phyloP scores from a whole-genome alignment of 2,888 invertebrate species.

The Ornithoptera alexandrae region DNA sequence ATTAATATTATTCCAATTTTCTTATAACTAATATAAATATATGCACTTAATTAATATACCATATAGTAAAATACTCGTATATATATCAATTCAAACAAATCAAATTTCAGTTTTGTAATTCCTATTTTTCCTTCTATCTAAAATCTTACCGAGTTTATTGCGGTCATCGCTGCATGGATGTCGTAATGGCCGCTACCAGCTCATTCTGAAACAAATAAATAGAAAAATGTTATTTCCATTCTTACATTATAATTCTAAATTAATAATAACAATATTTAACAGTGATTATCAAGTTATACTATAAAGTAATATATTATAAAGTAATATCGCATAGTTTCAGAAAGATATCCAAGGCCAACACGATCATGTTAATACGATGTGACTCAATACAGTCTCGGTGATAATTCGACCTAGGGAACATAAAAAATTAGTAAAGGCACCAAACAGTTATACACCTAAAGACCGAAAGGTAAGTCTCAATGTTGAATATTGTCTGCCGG shows the following conservation, averaged over 20 bases:
- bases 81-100: no score
- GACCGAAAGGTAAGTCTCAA: slow-evolving; percentile 46
- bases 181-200: slow-evolving; percentile 51
- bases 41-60: no score
- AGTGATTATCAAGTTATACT: no score
- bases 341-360: slow-evolving; percentile 42
- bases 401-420: slow-evolving; percentile 42
- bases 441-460: slow-evolving; percentile 50
- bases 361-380: slow-evolving; percentile 70
- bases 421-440: slow-evolving; percentile 38
- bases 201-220: slow-evolving; percentile 69
- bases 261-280: no score
- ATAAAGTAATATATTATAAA: no score
- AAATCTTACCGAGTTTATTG: slow-evolving; percentile 83
- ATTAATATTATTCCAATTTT: no score
- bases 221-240: not conserved
- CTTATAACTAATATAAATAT: no score
- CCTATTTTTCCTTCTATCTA: no score
- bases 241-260: no score
- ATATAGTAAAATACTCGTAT: no score
- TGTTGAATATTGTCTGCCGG: slow-evolving; percentile 45
- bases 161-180: slow-evolving; percentile 77
- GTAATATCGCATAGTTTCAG: slow-evolving; percentile 62
- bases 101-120: no score
- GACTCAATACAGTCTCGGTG: slow-evolving; percentile 67